phyloP scores from a whole-genome alignment of 2,888 invertebrate species.

The Dasypogon diadema region DNA sequence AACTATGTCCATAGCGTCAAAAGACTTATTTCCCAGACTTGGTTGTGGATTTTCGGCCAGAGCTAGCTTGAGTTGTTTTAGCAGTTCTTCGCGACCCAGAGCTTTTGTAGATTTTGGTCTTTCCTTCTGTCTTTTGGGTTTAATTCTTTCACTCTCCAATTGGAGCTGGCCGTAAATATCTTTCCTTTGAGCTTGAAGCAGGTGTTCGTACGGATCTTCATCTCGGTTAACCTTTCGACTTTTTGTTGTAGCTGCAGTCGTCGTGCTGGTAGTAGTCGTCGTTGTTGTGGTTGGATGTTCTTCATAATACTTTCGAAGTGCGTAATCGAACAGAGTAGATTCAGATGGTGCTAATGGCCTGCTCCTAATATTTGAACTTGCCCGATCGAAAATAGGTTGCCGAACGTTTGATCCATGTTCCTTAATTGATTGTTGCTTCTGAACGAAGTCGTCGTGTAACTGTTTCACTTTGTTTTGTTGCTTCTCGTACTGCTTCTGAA shows the following conservation, averaged over 20 bases:
- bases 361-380: constrained; percentile 59
- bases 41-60: constrained; percentile 77
- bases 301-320: constrained; percentile 76
- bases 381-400: constrained; percentile 38
- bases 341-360: constrained; percentile 73
- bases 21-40: constrained; percentile 76
- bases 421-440: constrained; percentile 77
- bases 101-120: constrained; percentile 70
- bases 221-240: constrained; percentile 65
- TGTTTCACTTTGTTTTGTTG: constrained; percentile 81
- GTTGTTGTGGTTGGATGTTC: constrained; percentile 79
- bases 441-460: constrained; percentile 78
- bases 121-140: constrained; percentile 72
- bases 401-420: constrained; percentile 55
- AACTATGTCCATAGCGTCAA: constrained; percentile 80
- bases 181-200: constrained; percentile 70
- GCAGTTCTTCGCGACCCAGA: constrained; percentile 77
- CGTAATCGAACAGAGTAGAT: constrained; percentile 74
- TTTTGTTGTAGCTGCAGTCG: constrained; percentile 70
- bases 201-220: constrained; percentile 64
- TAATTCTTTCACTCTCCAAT: constrained; percentile 67
- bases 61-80: constrained; percentile 81
- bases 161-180: constrained; percentile 74
- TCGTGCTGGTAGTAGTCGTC: constrained; percentile 76
- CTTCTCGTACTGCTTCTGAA: constrained; percentile 83